Evolutionary conservation across 2,888 invertebrate genomes (phyloP).

Genomic region (Drosophila imparisetae): DNA sequence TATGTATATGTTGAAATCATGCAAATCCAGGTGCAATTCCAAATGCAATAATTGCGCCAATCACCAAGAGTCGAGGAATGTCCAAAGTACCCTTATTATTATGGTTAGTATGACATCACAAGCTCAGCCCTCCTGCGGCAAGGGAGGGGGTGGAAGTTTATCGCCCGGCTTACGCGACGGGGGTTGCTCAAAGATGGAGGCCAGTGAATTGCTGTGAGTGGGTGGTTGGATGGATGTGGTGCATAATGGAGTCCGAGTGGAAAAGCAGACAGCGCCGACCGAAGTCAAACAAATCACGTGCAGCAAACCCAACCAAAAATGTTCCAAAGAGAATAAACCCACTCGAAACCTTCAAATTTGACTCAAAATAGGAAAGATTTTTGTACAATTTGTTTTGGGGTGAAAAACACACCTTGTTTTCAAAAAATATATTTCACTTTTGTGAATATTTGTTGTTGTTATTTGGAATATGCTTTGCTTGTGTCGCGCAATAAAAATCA

Average conservation of each 20-base stretch:
- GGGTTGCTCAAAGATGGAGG: conserved; percentile 52
- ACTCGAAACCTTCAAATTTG: conserved; percentile 8
- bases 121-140: conserved; percentile 33
- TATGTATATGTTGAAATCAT: conserved; percentile 21
- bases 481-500: conserved; percentile 74
- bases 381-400: conserved; percentile 5
- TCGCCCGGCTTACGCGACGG: conserved; percentile 48
- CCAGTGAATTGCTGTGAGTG: conserved; percentile 9
- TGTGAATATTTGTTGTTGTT: conserved; percentile 27
- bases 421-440: conserved; percentile 23
- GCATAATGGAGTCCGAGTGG: conserved; percentile 24
- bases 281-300: conserved; percentile 67
- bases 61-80: conserved; percentile 52
- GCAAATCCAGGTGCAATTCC: conserved; percentile 11
- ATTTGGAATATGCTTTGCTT: conserved; percentile 36
- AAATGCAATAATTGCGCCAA: conserved; percentile 35
- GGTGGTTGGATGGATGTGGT: conserved; percentile 13
- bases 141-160: conserved; percentile 9
- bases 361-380: background rate
- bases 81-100: conserved; percentile 67
- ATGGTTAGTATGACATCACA: conserved; percentile 72
- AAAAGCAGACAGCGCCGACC: conserved; percentile 40
- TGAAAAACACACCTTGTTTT: conserved; percentile 46
- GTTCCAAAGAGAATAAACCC: conserved; percentile 17
- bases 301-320: conserved; percentile 33